These are phyloP conservation scores for Gymnopithys bicolor DNA, from an alignment of 2,797 vertebrate species.

Conservation along the genomic window DNA sequence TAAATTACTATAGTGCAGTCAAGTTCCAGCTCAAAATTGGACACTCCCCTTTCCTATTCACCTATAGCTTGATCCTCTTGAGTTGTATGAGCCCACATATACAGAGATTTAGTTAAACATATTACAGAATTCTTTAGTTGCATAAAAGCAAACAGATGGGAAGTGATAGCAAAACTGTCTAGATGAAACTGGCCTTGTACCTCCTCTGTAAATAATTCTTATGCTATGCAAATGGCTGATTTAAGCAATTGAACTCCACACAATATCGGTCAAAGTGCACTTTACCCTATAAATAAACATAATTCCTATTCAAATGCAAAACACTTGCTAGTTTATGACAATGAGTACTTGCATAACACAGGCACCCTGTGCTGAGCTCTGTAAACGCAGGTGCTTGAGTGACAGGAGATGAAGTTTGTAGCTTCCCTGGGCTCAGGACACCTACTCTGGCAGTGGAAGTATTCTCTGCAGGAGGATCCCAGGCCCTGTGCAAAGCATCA, in stretches of 20 bases:
- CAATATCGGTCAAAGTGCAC: neutral
- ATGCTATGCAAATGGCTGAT: neutral
- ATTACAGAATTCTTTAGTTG: neutral
- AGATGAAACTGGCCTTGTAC: neutral
- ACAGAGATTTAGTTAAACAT: neutral
- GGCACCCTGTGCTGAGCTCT: neutral
- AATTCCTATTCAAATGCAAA: neutral
- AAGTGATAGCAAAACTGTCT: neutral
- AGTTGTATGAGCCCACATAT: neutral
- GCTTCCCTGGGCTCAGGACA: neutral
- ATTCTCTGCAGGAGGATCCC: neutral
- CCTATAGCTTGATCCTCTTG: neutral
- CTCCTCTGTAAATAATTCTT: neutral
- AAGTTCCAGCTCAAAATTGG: constrained; percentile 6
- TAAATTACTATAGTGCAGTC: neutral
- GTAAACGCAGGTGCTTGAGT: neutral
- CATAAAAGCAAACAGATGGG: neutral
- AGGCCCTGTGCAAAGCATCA: neutral
- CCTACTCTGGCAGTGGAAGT: neutral
- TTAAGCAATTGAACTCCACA: neutral
- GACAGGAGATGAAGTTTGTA: neutral
- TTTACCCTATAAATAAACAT: neutral
- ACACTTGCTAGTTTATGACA: neutral
- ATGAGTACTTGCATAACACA: neutral
- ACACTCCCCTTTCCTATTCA: neutral